Percentiles rank a stretch among this genome's conserved stretches.
Conservation (phyloP, 2,888 invertebrate genomes). For the Perithous albicinctus region DNA sequence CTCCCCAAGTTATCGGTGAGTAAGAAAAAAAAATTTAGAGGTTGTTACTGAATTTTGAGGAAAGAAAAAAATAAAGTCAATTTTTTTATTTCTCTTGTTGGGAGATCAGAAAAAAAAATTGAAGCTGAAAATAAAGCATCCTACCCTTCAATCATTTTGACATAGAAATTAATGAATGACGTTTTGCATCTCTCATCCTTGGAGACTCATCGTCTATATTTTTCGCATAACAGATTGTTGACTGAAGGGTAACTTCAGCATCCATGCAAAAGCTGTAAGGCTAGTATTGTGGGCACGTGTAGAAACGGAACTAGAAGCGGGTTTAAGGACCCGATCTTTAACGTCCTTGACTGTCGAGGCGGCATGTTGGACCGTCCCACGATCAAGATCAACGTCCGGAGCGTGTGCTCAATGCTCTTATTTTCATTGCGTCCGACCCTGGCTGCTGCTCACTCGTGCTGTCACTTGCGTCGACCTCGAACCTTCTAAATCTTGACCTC, state of each 20-base stretch:
- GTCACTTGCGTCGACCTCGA: conserved; percentile 64
- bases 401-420: conserved; percentile 39
- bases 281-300: conserved; percentile 1
- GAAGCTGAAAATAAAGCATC: too few species aligned
- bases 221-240: neutral
- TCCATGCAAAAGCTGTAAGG: neutral
- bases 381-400: conserved; percentile 62
- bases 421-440: conserved; percentile 56
- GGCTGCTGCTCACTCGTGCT: conserved; percentile 53
- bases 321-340: conserved; percentile 44
- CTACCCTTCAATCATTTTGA: too few species aligned
- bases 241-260: neutral
- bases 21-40: too few species aligned
- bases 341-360: conserved; percentile 62
- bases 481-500: conserved; percentile 57
- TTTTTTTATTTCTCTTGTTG: too few species aligned
- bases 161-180: too few species aligned
- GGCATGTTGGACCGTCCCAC: conserved; percentile 28
- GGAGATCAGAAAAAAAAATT: too few species aligned
- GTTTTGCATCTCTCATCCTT: neutral
- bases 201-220: neutral
- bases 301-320: conserved; percentile 15
- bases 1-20: too few species aligned
- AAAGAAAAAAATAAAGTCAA: too few species aligned
- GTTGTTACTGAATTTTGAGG: too few species aligned